Evolutionary conservation across 2,797 vertebrate genomes (phyloP).

Genomic region (Paratrypauchen microcephalus): DNA sequence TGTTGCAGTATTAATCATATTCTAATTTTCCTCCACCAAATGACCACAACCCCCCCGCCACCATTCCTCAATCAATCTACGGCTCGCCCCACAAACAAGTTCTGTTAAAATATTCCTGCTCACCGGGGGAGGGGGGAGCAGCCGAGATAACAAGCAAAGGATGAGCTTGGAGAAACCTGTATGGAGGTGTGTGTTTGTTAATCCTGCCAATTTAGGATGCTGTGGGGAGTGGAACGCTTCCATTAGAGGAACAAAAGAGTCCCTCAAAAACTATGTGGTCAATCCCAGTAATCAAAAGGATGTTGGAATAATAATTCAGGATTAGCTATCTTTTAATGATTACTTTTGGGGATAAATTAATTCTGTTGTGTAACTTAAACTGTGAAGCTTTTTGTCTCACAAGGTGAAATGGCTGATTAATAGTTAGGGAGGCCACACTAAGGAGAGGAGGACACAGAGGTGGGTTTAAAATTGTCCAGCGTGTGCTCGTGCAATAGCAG

Average conservation of each 20-base stretch:
- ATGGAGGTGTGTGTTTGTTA: constrained; percentile 16
- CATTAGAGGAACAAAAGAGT: constrained; percentile 28
- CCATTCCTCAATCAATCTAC: constrained; percentile 69
- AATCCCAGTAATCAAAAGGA: neutral
- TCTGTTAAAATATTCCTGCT: constrained; percentile 55
- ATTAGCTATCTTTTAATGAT: no score
- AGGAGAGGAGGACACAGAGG: constrained; percentile 35
- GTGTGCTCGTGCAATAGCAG: constrained; percentile 20
- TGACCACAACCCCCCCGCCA: constrained; percentile 17
- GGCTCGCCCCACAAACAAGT: constrained; percentile 66
- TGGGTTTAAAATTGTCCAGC: constrained; percentile 44
- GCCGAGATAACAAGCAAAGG: constrained; percentile 28
- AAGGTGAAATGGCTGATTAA: constrained; percentile 7
- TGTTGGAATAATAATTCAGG: neutral
- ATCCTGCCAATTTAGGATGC: constrained; percentile 40
- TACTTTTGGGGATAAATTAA: neutral
- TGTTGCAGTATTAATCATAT: constrained; percentile 84
- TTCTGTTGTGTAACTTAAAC: constrained; percentile 11
- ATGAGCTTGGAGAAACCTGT: constrained; percentile 24
- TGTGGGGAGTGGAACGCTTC: constrained; percentile 15
- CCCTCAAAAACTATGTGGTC: constrained; percentile 11
- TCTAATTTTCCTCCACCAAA: constrained; percentile 77
- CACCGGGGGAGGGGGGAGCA: constrained; percentile 11
- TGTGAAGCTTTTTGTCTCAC: constrained; percentile 16
- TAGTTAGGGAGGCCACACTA: constrained; percentile 43